Percentiles rank a stretch among this genome's conserved stretches.
Evolutionary conservation across 2,888 invertebrate genomes (phyloP).

Genomic region (Nephrotoma appendiculata): DNA sequence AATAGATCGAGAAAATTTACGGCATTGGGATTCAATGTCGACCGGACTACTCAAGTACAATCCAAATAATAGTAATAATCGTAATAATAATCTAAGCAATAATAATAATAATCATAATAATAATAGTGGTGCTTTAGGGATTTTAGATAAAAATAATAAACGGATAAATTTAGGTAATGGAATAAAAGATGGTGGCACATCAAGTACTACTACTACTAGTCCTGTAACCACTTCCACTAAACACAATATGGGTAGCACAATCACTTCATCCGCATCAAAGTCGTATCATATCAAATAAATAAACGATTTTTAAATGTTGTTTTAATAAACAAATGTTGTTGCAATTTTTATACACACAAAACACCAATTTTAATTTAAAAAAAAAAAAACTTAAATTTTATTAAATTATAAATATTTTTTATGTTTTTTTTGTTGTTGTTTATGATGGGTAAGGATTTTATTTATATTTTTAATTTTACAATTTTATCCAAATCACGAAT

Average conservation of each 20-base stretch:
- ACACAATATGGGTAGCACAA: slow-evolving; percentile 15
- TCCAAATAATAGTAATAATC: not conserved
- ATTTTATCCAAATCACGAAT: slow-evolving; percentile 3
- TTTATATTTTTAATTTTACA: slow-evolving; percentile 2
- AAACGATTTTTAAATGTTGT: not conserved
- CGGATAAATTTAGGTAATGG: slow-evolving; percentile 25
- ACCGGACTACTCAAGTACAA: slow-evolving; percentile 53
- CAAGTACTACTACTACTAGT: not conserved
- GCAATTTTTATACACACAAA: not conserved
- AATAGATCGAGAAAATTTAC: slow-evolving; percentile 70
- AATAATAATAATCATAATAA: not conserved
- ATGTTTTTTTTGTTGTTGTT: not conserved
- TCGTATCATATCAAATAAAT: slow-evolving; percentile 4
- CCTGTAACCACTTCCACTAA: slow-evolving; percentile 12
- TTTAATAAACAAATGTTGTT: not conserved
- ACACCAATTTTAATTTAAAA: not conserved
- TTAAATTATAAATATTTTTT: not conserved
- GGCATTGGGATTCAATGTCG: slow-evolving; percentile 81
- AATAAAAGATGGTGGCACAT: slow-evolving; percentile 1
- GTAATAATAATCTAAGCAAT: not conserved
- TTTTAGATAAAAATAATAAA: not conserved
- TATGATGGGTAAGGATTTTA: not conserved
- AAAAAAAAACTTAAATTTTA: not conserved
- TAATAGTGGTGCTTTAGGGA: not conserved
- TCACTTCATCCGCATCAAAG: slow-evolving; percentile 2